Evolutionary conservation across 2,113 vertebrate genomes (phyloP), one percentile per base, ranked within the genome.

Genomic region (Myxocyprinus asiaticus): DNA sequence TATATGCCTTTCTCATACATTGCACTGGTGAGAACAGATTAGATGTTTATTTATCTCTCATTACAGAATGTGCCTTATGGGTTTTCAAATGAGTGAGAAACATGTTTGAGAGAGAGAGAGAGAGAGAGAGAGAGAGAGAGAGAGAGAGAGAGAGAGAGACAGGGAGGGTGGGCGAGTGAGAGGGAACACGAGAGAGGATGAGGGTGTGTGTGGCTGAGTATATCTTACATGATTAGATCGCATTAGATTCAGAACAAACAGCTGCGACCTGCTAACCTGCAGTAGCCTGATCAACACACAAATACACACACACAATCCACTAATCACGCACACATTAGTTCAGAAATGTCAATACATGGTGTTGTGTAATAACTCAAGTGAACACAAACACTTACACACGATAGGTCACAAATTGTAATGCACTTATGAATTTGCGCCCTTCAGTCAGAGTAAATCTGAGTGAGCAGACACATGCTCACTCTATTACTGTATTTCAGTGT

Each of bases 181-280:
- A 14, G 17, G 9, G 44, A 69, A 44, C 22, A 3, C 22, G 22
- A 10, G 65, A 53, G 77, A 63, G 44, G 45, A 33, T 48, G 55
- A 61, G 55, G n/a, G 45, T 12, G 53, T 63, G 72, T 63, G 62
- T 76, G 73, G 22, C 45, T 65, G 48, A 65, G 62, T 76, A 62
- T 51, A 4, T 61, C 61, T 55, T 48, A 76, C 61, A 53, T 53
- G 62, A 76, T 76, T 65, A 76, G 74, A 65, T 66, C 9, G 9
- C 74, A 76, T 76, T 76, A 65, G 62, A 76, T 65, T 65, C 45
- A 6, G 4, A 65, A 76, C 74, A 65, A 76, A 76, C 74, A 76
- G 74, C 74, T 76, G 74, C 50, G 48, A 76, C 74, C 74, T 65
- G 9, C 4, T 51, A 8, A 7, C 50, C 50, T 51, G 11, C 50